Conservation (phyloP, 2,113 vertebrate species). For the Carollia perspicillata region DNA sequence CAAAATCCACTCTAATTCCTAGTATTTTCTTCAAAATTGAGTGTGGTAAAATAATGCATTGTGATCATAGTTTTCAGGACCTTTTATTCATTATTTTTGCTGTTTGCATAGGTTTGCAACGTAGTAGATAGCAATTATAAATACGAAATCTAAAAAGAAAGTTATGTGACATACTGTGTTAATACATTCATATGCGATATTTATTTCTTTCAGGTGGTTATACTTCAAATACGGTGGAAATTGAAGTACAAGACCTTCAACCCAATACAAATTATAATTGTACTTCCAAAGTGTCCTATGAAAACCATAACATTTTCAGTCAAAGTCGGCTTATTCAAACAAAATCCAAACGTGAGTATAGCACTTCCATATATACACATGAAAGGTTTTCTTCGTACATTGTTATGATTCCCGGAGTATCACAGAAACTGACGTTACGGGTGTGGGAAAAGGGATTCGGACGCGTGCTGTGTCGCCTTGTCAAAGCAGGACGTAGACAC, state of each 20-base stretch:
- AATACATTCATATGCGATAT: not conserved
- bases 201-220: rapidly evolving
- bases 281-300: rapidly evolving
- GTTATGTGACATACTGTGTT: not conserved
- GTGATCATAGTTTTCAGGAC: not conserved
- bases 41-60: not conserved
- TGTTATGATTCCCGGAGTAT: not conserved
- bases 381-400: not conserved
- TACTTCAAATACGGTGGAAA: rapidly evolving
- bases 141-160: not conserved
- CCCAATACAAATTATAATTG: not conserved
- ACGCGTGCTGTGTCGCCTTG: not conserved
- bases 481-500: not conserved
- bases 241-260: rapidly evolving
- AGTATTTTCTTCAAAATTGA: not conserved
- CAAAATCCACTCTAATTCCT: not conserved
- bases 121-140: not conserved
- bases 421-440: not conserved
- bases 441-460: not conserved
- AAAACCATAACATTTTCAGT: too few relatives aligned
- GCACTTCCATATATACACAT: not conserved
- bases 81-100: not conserved
- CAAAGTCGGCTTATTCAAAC: too few relatives aligned
- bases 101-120: not conserved
- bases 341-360: constrained; percentile 79